A percentile compares a stretch with the other conserved stretches of the same genome.
These are phyloP conservation scores for Dromaius novaehollandiae DNA, from an alignment of 2,113 vertebrate genomes.

Conservation along the genomic window DNA sequence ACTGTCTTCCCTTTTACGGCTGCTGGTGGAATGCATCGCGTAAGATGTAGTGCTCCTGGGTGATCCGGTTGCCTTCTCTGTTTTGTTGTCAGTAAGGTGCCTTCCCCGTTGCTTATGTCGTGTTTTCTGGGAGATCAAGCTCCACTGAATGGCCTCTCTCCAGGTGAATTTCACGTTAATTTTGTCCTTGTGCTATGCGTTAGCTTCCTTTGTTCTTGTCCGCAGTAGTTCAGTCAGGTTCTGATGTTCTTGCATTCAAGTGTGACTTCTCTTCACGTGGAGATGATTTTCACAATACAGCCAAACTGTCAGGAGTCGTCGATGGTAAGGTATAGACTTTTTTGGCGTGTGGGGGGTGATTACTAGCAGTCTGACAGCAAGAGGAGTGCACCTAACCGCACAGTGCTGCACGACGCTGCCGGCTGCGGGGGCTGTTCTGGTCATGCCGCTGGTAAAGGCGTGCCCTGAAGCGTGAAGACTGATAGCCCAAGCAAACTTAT, in stretches of 20 bases:
- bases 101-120: not conserved
- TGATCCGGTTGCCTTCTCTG: no score
- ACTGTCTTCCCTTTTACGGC: not conserved
- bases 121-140: not conserved
- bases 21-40: accelerated
- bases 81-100: not conserved
- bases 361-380: no score
- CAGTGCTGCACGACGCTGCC: not conserved
- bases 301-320: not conserved
- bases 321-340: not conserved
- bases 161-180: not conserved
- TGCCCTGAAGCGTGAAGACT: not conserved
- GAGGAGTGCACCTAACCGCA: not conserved
- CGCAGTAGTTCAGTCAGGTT: not conserved
- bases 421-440: not conserved
- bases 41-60: not conserved
- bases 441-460: not conserved
- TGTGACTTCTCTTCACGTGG: no score
- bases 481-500: not conserved
- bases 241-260: not conserved
- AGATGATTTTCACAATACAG: not conserved
- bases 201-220: not conserved
- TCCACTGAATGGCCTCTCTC: not conserved
- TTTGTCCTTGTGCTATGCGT: not conserved
- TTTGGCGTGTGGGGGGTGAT: not conserved